Evolutionary conservation across 1,140 invertebrate species (phyloP), one percentile per base, ranked within the genome.

Genomic region (Drosophila setifemur): DNA sequence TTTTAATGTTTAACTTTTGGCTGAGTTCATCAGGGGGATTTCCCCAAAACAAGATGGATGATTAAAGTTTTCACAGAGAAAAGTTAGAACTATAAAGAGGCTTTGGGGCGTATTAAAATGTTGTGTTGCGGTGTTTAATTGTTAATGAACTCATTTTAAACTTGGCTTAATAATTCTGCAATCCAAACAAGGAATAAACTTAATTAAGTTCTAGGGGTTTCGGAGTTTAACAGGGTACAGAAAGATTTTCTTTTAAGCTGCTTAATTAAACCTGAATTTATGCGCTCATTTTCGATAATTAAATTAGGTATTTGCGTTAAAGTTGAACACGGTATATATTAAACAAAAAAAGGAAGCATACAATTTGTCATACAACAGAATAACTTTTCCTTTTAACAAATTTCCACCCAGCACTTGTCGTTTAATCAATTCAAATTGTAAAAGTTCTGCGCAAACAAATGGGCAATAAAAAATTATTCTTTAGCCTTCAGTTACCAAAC

Each of bases 371-470:
- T 2, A 3, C 28, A 37, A 9, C 11, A 9, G 7, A 18, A 60
- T 2, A 55, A 68, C 26, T 68, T 43, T 43, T 35, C 21, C 33
- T 12, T 25, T 21, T 4, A 48, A 29, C 29, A 49, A 48, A 50
- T 44, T 71, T 23, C 35, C 26, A 26, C 42, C 45, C 45, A 23
- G 35, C 18, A 39, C 48, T 63, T 49, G 28, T 26, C 28, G 25
- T 60, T 55, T 47, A 77, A 73, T 78, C 26, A 63, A 66, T 50
- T 78, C 40, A 54, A 68, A 58, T 75, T 61, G 26, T 48, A 60
- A 66, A 79, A 67, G 40, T 81, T 81, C 55, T 16, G n/a, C 54
- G 11, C 64, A 72, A 81, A 50, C 40, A 73, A 78, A 57, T 57
- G 37, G 47, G 18, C 44, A 40, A 61, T 61, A 61, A 49, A 45